Conservation (phyloP, 2,797 vertebrate genomes). For the Gastrophryne carolinensis region DNA sequence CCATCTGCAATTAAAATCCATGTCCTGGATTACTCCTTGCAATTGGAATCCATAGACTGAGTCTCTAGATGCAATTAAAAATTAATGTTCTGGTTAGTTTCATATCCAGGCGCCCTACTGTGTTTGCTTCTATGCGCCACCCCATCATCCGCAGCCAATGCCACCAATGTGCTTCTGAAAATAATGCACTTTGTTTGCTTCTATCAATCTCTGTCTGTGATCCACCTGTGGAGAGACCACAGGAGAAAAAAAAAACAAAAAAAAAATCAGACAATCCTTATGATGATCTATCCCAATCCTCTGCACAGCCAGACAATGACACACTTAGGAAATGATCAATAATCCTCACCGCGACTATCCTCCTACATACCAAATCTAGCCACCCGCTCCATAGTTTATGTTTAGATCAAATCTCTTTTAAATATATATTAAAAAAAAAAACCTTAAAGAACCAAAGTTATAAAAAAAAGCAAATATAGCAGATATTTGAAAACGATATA, state of each 20-base stretch:
- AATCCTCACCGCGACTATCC: conserved; percentile 3
- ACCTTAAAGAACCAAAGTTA: conserved; percentile 75
- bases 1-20: background rate
- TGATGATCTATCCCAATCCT: conserved; percentile 12
- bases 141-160: background rate
- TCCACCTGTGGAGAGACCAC: conserved; percentile 67
- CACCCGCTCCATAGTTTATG: conserved; percentile 31
- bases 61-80: background rate
- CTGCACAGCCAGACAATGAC: conserved; percentile 24
- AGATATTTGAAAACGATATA: conserved; percentile 77
- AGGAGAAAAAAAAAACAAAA: too few species aligned
- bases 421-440: conserved; percentile 20
- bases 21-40: too few species aligned
- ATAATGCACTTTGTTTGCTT: conserved; percentile 55
- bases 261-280: conserved; percentile 17
- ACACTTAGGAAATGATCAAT: conserved; percentile 23
- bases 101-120: background rate
- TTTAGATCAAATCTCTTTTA: conserved; percentile 22
- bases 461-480: conserved; percentile 57
- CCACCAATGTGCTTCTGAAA: conserved; percentile 9
- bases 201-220: conserved; percentile 65
- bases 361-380: conserved; percentile 35
- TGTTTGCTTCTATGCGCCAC: background rate
- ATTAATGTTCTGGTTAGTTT: conserved; percentile 3
- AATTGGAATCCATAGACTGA: too few species aligned